Percentiles rank a stretch among this genome's conserved stretches.
These are phyloP conservation scores for Polietes domitor DNA, from an alignment of 2,888 invertebrate genomes.

Conservation along the genomic window DNA sequence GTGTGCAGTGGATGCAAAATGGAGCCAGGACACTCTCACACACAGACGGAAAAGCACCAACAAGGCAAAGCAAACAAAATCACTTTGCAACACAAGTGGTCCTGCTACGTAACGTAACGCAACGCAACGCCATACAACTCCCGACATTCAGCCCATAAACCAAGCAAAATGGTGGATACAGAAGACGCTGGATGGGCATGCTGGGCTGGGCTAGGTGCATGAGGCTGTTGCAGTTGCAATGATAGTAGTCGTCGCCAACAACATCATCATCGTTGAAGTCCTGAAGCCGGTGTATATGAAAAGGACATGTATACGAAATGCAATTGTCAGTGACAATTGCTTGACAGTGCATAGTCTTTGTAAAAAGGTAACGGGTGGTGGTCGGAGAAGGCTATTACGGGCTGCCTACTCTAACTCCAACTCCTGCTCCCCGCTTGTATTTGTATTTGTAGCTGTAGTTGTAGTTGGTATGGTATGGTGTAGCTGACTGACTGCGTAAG, in stretches of 20 bases:
- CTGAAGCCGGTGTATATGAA: conserved; percentile 7
- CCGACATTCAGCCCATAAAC: background rate
- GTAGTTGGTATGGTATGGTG: background rate
- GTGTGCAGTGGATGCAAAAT: conserved; percentile 24
- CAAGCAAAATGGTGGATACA: background rate
- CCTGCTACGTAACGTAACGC: conserved; percentile 1
- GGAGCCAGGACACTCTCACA: conserved; percentile 18
- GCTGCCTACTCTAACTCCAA: background rate
- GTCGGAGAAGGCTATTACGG: conserved; percentile 3
- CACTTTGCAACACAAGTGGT: conserved; percentile 19
- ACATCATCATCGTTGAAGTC: background rate
- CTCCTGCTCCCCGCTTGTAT: background rate
- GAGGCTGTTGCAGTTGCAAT: background rate
- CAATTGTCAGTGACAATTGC: conserved; percentile 62
- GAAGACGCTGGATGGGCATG: background rate
- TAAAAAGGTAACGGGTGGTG: background rate
- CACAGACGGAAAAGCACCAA: background rate
- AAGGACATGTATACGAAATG: conserved; percentile 45
- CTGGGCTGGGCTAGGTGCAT: background rate
- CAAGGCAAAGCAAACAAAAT: conserved; percentile 13
- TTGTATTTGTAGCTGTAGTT: no score
- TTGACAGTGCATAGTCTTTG: conserved; percentile 48
- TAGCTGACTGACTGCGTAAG: background rate
- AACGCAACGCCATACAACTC: conserved; percentile 3
- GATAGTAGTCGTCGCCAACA: background rate